Evolutionary conservation across 2,888 invertebrate genomes (phyloP), one percentile per base, ranked within the genome.

Genomic region (Neria commutata): DNA sequence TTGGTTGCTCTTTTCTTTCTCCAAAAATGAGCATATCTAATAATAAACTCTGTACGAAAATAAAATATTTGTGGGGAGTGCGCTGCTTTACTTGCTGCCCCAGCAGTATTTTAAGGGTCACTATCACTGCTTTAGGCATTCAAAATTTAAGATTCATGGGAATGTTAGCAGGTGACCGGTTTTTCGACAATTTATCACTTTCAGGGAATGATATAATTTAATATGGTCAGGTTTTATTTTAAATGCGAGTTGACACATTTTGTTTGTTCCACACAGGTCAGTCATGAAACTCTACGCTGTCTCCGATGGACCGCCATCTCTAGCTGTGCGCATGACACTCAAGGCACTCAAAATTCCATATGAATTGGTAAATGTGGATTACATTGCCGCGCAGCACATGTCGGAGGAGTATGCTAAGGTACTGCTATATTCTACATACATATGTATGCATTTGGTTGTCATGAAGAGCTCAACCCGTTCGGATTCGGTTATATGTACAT

Each of bases 251-350:
- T 42, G 10, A 5, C 45, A 16, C 11, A 14, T 25, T 33, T 33
- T 34, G 34, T 40, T 10, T 54, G 34, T 34, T 56, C 33, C 42
- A 49, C 62, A 21, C 58, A 78, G 78, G 64, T 68, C 71, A 54
- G 70, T 72, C 58, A 82, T 91, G 76, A 91, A 89, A 74, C 77
- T 92, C 45, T 91, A 91, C 72, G 85, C 86, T 48, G 88, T 91
- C 53, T 88, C 88, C 3, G 91, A 91, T 82, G 91, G 91, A 1
- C 91, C 91, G 1, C 91, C 91, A 51, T 91, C 91, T 5, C 77
- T 91, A 59, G 89, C 90, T 4, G 91, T 91, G 51, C 84, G 88
- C 34, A 89, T 89, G 83, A 85, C 86, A 2, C 78, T 92, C 11
- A 86, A 88, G 65, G 85, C 85, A 24, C 80, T 92, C 34, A 82